Conservation (phyloP, 2,797 vertebrate species). For the Sebastiscus tertius region DNA sequence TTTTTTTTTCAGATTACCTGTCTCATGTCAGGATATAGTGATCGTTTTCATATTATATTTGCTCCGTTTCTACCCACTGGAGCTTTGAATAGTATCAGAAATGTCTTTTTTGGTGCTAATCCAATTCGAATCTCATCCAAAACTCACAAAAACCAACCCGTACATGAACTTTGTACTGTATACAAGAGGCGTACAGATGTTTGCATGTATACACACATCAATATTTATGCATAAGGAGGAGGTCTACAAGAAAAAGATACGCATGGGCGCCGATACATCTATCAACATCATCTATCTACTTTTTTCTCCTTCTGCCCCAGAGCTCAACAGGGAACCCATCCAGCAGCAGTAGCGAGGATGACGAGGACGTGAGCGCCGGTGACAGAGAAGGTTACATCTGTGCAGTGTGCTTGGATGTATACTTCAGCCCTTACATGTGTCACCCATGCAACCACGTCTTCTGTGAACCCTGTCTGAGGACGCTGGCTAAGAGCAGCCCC, state of each 20-base stretch:
- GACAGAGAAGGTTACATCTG: conserved; percentile 92
- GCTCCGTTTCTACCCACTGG: too few relatives aligned
- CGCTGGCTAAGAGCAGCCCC: conserved; percentile 93
- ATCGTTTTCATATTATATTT: too few relatives aligned
- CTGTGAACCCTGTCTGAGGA: conserved; percentile 95
- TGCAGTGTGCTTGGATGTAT: conserved; percentile 94
- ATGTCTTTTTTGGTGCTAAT: not conserved
- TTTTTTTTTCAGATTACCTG: too few relatives aligned
- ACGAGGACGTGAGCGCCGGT: conserved; percentile 60
- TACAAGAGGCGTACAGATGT: not conserved
- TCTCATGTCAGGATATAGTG: too few relatives aligned
- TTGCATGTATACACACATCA: not conserved
- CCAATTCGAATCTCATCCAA: not conserved
- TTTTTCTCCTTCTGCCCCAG: conserved; percentile 63
- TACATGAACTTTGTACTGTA: not conserved
- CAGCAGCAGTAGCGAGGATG: conserved; percentile 80
- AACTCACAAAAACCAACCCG: not conserved
- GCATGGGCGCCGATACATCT: not conserved
- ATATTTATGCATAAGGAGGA: not conserved
- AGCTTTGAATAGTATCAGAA: not conserved
- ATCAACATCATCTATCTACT: not conserved
- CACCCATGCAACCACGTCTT: conserved; percentile 95
- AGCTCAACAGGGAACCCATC: conserved; percentile 83
- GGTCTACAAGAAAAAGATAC: not conserved
- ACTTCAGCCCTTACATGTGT: conserved; percentile 96